Percentiles rank a stretch among this genome's conserved stretches.
phyloP scores from a whole-genome alignment of 2,888 invertebrate genomes.

The Brachypterus glaber region DNA sequence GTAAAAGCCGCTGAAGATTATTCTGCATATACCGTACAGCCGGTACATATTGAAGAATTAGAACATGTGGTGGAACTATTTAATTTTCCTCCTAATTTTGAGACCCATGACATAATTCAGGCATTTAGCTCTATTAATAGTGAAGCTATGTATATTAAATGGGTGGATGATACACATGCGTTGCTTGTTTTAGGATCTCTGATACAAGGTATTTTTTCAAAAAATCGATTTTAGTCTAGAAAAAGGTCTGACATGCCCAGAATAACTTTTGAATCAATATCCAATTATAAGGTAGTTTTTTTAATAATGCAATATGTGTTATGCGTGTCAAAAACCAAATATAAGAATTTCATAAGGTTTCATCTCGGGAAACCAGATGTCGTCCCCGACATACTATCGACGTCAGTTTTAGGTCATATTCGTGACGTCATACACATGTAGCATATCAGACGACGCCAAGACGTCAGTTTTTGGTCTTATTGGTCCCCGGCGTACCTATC shows the following conservation, averaged over 20 bases:
- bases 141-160: constrained; percentile 38
- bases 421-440: no score
- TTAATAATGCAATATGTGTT: no score
- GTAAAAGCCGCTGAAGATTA: constrained; percentile 33
- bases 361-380: no score
- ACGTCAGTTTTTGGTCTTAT: no score
- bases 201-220: constrained; percentile 32
- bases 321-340: no score
- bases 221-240: not conserved
- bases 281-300: not conserved
- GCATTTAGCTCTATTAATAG: constrained; percentile 35
- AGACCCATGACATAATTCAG: constrained; percentile 37
- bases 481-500: no score
- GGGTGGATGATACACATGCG: constrained; percentile 40
- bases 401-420: no score
- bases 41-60: constrained; percentile 31
- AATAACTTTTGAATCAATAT: no score
- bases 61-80: constrained; percentile 39
- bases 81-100: constrained; percentile 37
- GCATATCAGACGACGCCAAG: no score
- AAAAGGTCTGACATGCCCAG: no score
- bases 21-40: constrained; percentile 27
- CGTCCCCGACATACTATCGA: no score
- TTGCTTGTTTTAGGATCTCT: constrained; percentile 36
- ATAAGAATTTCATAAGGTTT: no score